Conservation (phyloP, 1,140 invertebrate genomes). For the Drosophila trapezifrons region DNA sequence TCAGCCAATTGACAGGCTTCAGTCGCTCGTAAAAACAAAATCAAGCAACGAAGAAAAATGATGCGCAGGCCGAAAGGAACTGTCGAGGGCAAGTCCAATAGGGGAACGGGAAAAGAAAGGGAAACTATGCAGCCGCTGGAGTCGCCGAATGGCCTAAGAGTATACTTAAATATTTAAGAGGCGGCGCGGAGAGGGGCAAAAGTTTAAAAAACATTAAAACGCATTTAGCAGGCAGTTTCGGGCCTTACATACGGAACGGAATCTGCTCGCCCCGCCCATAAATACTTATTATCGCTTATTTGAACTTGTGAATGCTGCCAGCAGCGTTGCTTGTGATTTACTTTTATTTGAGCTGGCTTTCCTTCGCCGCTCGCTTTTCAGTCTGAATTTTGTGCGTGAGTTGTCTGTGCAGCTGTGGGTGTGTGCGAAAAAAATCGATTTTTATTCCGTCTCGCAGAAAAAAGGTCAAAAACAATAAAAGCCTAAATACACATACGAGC, state of each 20-base stretch:
- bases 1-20: slow-evolving; percentile 84
- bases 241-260: slow-evolving; percentile 30
- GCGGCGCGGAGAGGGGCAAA: slow-evolving; percentile 11
- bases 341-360: slow-evolving; percentile 64
- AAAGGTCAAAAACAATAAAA: slow-evolving; percentile 83
- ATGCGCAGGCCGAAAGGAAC: slow-evolving; percentile 66
- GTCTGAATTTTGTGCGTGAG: slow-evolving; percentile 31
- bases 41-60: slow-evolving; percentile 79
- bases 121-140: slow-evolving; percentile 44
- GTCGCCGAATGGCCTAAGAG: slow-evolving; percentile 63
- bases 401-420: slow-evolving; percentile 24
- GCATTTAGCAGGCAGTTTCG: slow-evolving; percentile 70
- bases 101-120: slow-evolving; percentile 1
- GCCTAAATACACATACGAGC: slow-evolving; percentile 81
- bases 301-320: slow-evolving; percentile 73
- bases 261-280: slow-evolving; percentile 60
- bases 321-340: slow-evolving; percentile 63
- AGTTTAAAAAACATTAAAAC: slow-evolving; percentile 77
- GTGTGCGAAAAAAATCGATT: slow-evolving; percentile 67
- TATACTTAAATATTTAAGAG: slow-evolving; percentile 77
- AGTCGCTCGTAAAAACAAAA: slow-evolving; percentile 79
- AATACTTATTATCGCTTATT: slow-evolving; percentile 83
- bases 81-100: slow-evolving; percentile 30
- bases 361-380: slow-evolving; percentile 7
- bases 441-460: slow-evolving; percentile 56